Base-by-base conservation (phyloP, 1,140 invertebrate genomes). In the Eueides isabella region DNA sequence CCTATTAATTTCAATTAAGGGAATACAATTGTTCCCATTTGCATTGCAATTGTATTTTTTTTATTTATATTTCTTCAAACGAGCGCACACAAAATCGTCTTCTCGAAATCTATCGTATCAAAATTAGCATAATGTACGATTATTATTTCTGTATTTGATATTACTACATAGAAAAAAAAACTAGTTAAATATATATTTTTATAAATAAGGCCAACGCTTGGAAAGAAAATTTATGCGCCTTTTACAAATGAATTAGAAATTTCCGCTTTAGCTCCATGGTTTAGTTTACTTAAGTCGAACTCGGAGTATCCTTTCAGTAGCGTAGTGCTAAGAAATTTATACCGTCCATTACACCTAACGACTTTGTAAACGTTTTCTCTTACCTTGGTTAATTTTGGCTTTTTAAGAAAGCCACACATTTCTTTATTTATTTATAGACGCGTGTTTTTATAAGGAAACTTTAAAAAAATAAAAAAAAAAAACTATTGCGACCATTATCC, bases 241-340 rank as follows among this genome's bases (percentile, higher is more conserved):
- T 16, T 44, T 44, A 44, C 41, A 44, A 44, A 44, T 44, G 6
- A 44, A 16, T n/a, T 44, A 44, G 41, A 44, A 44, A 44, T 44
- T 44, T 44, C 41, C n/a, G 41, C n/a, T 31, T 3, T 7, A 7
- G 31, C 31, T 44, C 6, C 41, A 44, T 44, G 41, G 41, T 44
- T 44, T 19, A 44, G 41, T 44, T 44, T 44, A 44, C 41, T 44
- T 38, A 44, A 44, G 41, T 44, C 41, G 41, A 44, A 44, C 41
- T 44, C 41, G n/a, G 41, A 44, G 41, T 44, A 44, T 44, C 41
- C 41, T 44, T 44, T 44, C 41, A 44, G 41, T 44, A 16, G 41
- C 41, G 41, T 44, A 44, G 41, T 44, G 41, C 41, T 44, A 44
- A 44, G 41, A 44, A 44, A 44, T 44, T 44, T 44, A 44, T 44